Evolutionary conservation across 2,888 invertebrate species (phyloP).

Genomic region (Calameuta pallipes): DNA sequence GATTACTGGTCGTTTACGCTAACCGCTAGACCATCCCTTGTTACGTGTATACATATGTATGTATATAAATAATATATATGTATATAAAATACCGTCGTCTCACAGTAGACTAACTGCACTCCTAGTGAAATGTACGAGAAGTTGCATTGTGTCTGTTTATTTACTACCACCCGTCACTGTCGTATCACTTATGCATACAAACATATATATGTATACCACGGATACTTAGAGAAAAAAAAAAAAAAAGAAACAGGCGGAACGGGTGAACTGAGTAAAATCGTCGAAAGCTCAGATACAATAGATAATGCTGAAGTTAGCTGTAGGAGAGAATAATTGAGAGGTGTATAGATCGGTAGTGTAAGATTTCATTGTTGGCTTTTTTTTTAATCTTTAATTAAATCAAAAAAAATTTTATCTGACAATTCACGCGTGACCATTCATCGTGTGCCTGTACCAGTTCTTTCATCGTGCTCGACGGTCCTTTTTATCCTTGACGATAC

Average conservation of each 20-base stretch:
- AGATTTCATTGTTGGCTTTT: background rate
- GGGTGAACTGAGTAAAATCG: background rate
- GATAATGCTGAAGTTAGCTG: background rate
- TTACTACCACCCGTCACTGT: conserved; percentile 13
- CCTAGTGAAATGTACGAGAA: conserved; percentile 33
- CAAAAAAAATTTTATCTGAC: background rate
- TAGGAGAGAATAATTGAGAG: background rate
- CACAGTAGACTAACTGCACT: conserved; percentile 39
- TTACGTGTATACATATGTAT: too few species aligned
- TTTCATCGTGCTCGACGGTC: background rate
- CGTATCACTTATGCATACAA: background rate
- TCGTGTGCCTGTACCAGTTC: background rate
- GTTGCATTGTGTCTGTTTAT: conserved; percentile 36
- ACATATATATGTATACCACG: background rate
- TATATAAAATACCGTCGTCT: conserved; percentile 25
- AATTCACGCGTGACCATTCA: background rate
- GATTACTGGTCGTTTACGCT: too few species aligned
- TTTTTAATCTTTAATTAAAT: background rate
- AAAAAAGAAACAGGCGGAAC: background rate
- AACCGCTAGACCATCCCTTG: conserved; percentile 5
- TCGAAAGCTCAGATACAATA: background rate
- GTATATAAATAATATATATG: background rate
- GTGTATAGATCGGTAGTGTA: background rate
- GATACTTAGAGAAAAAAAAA: background rate
- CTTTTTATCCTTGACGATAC: background rate